Percentiles rank a stretch among this genome's conserved stretches.
phyloP scores from a whole-genome alignment of 2,797 vertebrate species.

The Eptatretus atami region DNA sequence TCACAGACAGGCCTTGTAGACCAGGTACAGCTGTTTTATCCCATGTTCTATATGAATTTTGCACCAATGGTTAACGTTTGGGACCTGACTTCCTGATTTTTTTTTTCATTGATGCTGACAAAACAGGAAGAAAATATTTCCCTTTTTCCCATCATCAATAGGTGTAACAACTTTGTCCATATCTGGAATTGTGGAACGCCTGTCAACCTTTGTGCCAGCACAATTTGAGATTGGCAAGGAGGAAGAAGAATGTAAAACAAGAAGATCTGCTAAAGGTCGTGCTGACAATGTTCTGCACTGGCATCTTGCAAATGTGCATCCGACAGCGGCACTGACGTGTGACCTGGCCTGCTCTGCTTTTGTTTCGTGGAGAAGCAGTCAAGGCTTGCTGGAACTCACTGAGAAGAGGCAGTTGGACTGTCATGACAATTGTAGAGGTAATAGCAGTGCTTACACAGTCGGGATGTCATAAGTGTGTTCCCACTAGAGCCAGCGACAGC shows the following conservation, averaged over 20 bases:
- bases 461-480: no score
- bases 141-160: constrained; percentile 11
- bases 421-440: no score
- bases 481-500: no score
- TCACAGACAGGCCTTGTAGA: no score
- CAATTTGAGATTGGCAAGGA: neutral
- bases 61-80: no score
- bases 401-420: constrained; percentile 28
- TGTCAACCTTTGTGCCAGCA: constrained; percentile 18
- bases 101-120: no score
- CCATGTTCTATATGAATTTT: no score
- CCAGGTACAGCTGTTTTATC: no score
- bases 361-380: constrained; percentile 66
- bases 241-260: neutral
- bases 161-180: constrained; percentile 92
- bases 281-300: constrained; percentile 16
- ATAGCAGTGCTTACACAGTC: no score
- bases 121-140: no score
- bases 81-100: no score
- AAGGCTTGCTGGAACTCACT: constrained; percentile 61
- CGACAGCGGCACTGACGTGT: constrained; percentile 55
- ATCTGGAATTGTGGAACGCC: constrained; percentile 61
- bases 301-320: constrained; percentile 44
- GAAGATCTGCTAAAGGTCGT: neutral
- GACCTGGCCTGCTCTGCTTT: constrained; percentile 75